Conservation (phyloP, 2,888 invertebrate genomes). For the Perizoma flavofasciatum region DNA sequence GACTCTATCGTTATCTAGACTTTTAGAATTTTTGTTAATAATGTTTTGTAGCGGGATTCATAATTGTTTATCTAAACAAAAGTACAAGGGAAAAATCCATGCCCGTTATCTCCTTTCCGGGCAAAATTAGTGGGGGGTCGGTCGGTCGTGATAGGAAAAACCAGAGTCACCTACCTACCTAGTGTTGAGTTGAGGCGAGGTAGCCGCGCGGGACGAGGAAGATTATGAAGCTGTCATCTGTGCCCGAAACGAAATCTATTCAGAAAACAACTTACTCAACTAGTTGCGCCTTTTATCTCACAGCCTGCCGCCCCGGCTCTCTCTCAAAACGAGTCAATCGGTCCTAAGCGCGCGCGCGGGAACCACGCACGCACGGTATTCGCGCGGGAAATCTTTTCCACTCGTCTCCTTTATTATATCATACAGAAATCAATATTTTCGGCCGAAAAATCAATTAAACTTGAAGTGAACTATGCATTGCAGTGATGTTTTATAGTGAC, state of each 20-base stretch:
- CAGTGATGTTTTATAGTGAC: constrained; percentile 59
- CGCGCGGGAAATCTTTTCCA: constrained; percentile 32
- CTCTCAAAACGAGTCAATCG: constrained; percentile 44
- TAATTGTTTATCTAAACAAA: too few relatives aligned
- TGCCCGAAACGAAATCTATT: constrained; percentile 42
- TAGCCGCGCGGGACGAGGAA: constrained; percentile 55
- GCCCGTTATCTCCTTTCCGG: too few relatives aligned
- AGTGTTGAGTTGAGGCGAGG: constrained; percentile 30
- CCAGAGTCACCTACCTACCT: too few relatives aligned
- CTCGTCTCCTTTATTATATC: constrained; percentile 43
- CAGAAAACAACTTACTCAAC: constrained; percentile 43
- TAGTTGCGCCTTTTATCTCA: too few relatives aligned
- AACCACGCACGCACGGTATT: constrained; percentile 41
- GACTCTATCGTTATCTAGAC: too few relatives aligned
- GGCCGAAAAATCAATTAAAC: constrained; percentile 42
- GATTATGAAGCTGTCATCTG: constrained; percentile 75
- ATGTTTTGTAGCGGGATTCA: too few relatives aligned
- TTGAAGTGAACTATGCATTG: constrained; percentile 43
- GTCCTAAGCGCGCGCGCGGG: constrained; percentile 62
- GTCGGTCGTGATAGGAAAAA: too few relatives aligned
- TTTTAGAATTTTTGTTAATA: too few relatives aligned
- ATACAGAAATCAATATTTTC: constrained; percentile 36
- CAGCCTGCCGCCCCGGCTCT: too few relatives aligned
- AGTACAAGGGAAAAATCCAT: too few relatives aligned
- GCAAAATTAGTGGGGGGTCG: background rate